Evolutionary conservation across 2,888 invertebrate genomes (phyloP), one percentile per base, ranked within the genome.

Genomic region (Drosophila demipolita): DNA sequence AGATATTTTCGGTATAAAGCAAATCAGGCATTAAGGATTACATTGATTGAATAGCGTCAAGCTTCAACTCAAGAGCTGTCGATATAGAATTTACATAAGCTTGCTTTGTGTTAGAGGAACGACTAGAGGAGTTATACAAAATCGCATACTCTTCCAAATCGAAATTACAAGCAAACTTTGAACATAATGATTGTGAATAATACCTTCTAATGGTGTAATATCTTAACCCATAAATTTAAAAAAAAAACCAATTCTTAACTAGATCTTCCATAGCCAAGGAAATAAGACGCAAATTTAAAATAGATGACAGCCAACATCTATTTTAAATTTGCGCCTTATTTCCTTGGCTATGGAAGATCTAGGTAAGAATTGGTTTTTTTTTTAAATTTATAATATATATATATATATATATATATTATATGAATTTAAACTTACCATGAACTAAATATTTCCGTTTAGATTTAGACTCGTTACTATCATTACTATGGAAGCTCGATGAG

Each of bases 401-500:
- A 23, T 23, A 23, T 23, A 42, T 20, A 42, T 42, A 42, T 42
- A 12, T 20, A 20, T 2, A 20, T 20, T 45, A 20, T 20, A 12
- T 45, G 45, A 45, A 12, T 17, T 8, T 45, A 32, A 29, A 32
- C 91, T 91, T 87, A 93, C 93, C 90, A 76, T 91, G 89, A 64
- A 92, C 87, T 73, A 90, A 78, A 82, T 86, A 87, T 55, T 82
- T 83, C 62, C 82, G 84, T 76, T 90, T 92, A 17, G 92, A 90
- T 88, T 92, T 95, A 66, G 96, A 96, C 91, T 96, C 96, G 93
- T 97, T 97, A 92, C 96, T 97, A 93, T 96, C 96, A 92, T 96
- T 96, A 93, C 97, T 96, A 93, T 97, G 95, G 94, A 96, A 95
- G 94, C 96, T 96, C 91, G 97, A 97, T 71, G 97, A 97, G 94